Base-by-base conservation (phyloP, 2,113 vertebrate genomes). In the Sebastes fasciatus region DNA sequence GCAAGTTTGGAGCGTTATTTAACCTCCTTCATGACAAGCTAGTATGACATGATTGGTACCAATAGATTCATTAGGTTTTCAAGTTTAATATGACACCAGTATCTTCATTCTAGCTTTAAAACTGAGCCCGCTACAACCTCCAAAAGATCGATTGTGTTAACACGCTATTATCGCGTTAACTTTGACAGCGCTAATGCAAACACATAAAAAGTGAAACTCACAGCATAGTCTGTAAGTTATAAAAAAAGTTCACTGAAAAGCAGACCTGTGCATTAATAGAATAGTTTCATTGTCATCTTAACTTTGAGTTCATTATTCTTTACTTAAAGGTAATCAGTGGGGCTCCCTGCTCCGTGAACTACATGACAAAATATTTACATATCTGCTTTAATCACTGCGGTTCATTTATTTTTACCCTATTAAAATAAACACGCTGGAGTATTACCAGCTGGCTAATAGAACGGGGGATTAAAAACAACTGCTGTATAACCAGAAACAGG, bases 301-400 rank as follows among this genome's bases (percentile, higher is more conserved):
- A 88, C 74, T 78, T 79, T 80, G 65, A 88, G 77, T 84, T 90
- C 91, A 92, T 95, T 95, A 94, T 95, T 94, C 87, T 85, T 91
- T 89, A 95, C 93, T 95, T 94, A 94, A 87, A 90, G 61, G 77
- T 88, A 95, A 95, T 95, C 92, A 95, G 86, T 77, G 86, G 48
- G 79, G 90, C 86, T 91, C 77, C 81, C 76, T 76, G 64, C 86
- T 77, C 67, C 43, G 19, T 16, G 78, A 84, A 77, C 80, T 81
- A 86, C 90, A 87, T 65, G 70, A 76, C 74, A 91, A 88, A 85
- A 91, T 91, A 92, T 93, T 94, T 93, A 93, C 86, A 88, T 92
- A 93, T 94, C 91, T 87, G 88, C 93, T 95, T 93, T 93, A 93
- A 94, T 95, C 94, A 94, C 81, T 86, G 88, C 63, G 69, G 85